Conservation (phyloP, 2,113 vertebrate species). For the Manacus vitellinus region DNA sequence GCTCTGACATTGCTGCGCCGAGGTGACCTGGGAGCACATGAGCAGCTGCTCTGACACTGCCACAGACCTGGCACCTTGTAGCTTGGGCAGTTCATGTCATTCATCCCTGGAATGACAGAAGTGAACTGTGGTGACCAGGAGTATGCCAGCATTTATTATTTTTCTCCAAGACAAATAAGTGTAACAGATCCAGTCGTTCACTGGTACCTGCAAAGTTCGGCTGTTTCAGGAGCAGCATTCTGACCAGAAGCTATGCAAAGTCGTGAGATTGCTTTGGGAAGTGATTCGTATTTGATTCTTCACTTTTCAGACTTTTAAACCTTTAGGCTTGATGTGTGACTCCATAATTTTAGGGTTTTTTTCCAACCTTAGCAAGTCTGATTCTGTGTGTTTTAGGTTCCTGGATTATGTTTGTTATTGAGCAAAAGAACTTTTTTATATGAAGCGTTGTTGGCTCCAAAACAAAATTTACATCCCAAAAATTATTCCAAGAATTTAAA, state of each 20-base stretch:
- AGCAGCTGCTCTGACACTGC: not conserved
- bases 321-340: rapidly evolving
- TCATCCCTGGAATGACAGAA: too few species aligned
- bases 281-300: not conserved
- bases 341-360: not conserved
- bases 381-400: not conserved
- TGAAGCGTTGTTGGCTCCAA: not conserved
- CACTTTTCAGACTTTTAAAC: not conserved
- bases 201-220: not conserved
- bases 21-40: not conserved
- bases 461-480: not conserved
- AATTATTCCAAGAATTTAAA: not conserved
- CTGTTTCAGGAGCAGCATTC: not conserved
- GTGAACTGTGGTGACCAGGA: rapidly evolving
- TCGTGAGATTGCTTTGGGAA: not conserved
- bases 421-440: not conserved
- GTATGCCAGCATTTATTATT: rapidly evolving
- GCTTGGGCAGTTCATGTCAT: rapidly evolving
- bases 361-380: not conserved
- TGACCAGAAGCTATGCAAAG: not conserved
- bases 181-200: not conserved
- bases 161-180: not conserved
- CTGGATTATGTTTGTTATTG: rapidly evolving
- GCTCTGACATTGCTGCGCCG: rapidly evolving
- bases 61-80: rapidly evolving